Evolutionary conservation across 2,888 invertebrate species (phyloP).

Genomic region (Isoperla grammatica): DNA sequence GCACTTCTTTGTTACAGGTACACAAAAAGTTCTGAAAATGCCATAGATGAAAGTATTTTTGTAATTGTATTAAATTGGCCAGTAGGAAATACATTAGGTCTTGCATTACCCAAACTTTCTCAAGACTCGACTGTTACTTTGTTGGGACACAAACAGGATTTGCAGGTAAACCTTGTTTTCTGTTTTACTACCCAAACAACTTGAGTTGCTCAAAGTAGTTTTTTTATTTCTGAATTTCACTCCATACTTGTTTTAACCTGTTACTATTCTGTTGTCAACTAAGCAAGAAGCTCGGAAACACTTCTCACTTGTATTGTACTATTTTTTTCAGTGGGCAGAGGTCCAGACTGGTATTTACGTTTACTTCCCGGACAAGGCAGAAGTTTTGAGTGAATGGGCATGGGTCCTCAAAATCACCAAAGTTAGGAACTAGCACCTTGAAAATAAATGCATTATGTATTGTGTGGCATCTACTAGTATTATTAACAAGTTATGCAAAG

Average conservation of each 20-base stretch:
- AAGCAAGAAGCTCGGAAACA: no score
- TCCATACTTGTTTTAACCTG: no score
- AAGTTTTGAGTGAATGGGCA: slow-evolving; percentile 22
- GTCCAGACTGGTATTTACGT: neutral
- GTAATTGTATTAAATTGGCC: slow-evolving; percentile 70
- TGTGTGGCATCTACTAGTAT: neutral
- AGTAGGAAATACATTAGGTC: slow-evolving; percentile 46
- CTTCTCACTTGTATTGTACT: no score
- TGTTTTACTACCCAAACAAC: slow-evolving; percentile 20
- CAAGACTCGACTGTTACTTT: slow-evolving; percentile 40
- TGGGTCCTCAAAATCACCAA: slow-evolving; percentile 25
- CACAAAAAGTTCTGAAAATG: slow-evolving; percentile 30
- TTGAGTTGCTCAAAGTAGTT: no score
- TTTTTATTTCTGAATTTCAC: no score
- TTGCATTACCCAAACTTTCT: slow-evolving; percentile 44
- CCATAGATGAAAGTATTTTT: slow-evolving; percentile 48
- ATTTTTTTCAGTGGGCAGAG: slow-evolving; percentile 16
- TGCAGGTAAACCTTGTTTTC: slow-evolving; percentile 6
- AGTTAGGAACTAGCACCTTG: neutral
- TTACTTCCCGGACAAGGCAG: slow-evolving; percentile 19
- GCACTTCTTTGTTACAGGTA: slow-evolving; percentile 8
- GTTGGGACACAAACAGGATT: slow-evolving; percentile 45
- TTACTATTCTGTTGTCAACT: no score
- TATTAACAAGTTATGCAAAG: neutral
- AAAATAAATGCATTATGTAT: neutral